phyloP scores from a whole-genome alignment of 2,797 vertebrate species.

The Argya squamiceps region DNA sequence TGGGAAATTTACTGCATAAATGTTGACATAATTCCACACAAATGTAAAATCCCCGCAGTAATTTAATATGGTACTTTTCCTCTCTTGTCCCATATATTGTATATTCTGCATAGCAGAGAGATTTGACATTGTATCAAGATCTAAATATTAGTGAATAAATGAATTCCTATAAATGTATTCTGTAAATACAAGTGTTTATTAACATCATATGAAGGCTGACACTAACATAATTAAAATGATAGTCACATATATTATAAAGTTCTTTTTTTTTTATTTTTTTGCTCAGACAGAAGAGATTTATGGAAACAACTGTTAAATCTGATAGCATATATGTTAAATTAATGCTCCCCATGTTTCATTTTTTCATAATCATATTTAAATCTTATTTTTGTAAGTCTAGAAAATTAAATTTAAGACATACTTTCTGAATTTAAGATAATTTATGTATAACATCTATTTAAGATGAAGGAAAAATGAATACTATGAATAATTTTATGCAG shows the following conservation, averaged over 20 bases:
- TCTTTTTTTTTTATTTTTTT: background rate
- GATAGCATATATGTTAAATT: background rate
- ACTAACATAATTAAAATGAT: background rate
- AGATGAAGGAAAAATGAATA: constrained; percentile 26
- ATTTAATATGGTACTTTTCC: background rate
- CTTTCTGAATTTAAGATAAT: constrained; percentile 25
- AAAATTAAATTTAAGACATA: constrained; percentile 26
- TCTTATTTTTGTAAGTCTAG: background rate
- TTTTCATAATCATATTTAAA: constrained; percentile 38
- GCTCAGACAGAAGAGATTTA: background rate
- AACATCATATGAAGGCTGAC: background rate
- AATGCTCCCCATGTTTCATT: background rate
- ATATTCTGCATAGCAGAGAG: background rate
- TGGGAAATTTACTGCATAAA: background rate
- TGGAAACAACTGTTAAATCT: constrained; percentile 20
- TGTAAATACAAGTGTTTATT: background rate
- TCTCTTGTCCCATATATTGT: background rate
- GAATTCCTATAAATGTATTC: background rate
- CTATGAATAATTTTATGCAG: constrained; percentile 6
- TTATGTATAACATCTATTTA: background rate
- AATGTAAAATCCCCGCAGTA: background rate
- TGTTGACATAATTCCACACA: background rate
- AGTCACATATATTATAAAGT: background rate
- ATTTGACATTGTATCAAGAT: background rate
- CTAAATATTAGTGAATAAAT: background rate